Percentiles rank a stretch among this genome's conserved stretches.
These are phyloP conservation scores for Caenorhabditis remanei DNA, from an alignment of 1,140 invertebrate species.

Conservation along the genomic window DNA sequence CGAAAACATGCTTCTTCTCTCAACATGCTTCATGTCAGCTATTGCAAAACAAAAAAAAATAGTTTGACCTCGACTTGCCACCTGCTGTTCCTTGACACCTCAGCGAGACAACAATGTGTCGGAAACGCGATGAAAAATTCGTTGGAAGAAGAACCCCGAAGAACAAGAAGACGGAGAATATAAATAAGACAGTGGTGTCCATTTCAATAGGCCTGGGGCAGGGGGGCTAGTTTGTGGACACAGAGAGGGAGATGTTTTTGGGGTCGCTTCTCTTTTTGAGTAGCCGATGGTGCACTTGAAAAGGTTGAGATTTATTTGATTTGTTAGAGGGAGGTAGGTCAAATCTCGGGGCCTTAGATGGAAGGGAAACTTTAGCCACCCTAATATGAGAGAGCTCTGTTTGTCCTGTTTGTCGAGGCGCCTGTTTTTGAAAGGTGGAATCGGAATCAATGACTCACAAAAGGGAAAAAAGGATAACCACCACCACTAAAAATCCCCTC, in stretches of 20 bases:
- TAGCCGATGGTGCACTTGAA: constrained; percentile 43
- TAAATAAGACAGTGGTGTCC: constrained; percentile 44
- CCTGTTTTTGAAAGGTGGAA: constrained; percentile 24
- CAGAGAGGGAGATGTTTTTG: constrained; percentile 25
- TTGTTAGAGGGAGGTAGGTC: constrained; percentile 16
- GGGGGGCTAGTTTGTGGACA: constrained; percentile 22
- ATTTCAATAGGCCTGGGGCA: constrained; percentile 18
- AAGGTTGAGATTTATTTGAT: constrained; percentile 51
- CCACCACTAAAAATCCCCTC: no score
- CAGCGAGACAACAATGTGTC: background rate
- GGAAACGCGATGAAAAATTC: background rate
- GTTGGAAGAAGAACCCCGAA: background rate
- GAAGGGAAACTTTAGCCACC: constrained; percentile 35
- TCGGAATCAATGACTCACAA: constrained; percentile 9
- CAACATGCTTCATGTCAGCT: background rate
- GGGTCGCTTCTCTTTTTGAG: constrained; percentile 24
- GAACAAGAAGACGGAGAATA: background rate
- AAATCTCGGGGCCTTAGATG: constrained; percentile 29
- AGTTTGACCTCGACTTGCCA: background rate
- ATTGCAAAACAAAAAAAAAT: background rate
- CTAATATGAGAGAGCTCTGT: constrained; percentile 34
- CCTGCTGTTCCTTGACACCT: constrained; percentile 17
- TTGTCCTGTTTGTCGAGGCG: background rate
- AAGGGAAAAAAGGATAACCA: background rate
- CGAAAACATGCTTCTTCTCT: background rate